Conservation (phyloP, 2,113 vertebrate species). For the Leucopsar rothschildi region DNA sequence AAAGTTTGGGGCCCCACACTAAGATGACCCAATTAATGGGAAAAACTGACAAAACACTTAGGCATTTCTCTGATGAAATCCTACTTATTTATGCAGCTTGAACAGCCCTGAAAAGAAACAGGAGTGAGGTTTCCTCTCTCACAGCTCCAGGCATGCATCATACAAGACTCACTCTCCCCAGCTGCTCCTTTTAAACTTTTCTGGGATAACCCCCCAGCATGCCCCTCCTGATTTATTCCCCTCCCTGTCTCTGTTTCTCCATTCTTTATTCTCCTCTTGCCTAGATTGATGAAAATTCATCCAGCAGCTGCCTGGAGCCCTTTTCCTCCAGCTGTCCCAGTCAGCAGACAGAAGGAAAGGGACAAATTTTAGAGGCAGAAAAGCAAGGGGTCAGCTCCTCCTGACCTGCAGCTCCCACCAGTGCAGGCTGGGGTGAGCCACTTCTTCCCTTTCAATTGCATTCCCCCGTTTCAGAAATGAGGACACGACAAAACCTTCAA, state of each 20-base stretch:
- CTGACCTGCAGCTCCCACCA: background rate
- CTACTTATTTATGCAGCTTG: background rate
- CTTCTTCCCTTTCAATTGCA: background rate
- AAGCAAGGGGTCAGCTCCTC: background rate
- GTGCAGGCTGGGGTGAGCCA: background rate
- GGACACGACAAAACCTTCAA: background rate
- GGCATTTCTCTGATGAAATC: conserved; percentile 1
- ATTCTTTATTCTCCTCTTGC: background rate
- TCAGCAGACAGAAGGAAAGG: background rate
- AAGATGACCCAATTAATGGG: background rate
- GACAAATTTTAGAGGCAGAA: background rate
- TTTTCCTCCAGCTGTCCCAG: background rate
- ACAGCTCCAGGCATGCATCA: background rate
- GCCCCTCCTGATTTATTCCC: background rate
- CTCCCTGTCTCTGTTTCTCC: background rate
- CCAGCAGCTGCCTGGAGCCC: background rate
- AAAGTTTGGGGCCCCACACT: background rate
- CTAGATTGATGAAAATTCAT: background rate
- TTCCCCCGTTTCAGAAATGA: accelerated
- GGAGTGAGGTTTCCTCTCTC: background rate
- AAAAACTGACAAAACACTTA: conserved; percentile 24
- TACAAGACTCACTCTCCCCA: background rate
- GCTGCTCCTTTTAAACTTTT: background rate
- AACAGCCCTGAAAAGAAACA: background rate
- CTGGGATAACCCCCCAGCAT: background rate